A percentile compares a stretch with the other conserved stretches of the same genome.
phyloP scores from a whole-genome alignment of 2,797 vertebrate species.

The Gymnothorax javanicus region DNA sequence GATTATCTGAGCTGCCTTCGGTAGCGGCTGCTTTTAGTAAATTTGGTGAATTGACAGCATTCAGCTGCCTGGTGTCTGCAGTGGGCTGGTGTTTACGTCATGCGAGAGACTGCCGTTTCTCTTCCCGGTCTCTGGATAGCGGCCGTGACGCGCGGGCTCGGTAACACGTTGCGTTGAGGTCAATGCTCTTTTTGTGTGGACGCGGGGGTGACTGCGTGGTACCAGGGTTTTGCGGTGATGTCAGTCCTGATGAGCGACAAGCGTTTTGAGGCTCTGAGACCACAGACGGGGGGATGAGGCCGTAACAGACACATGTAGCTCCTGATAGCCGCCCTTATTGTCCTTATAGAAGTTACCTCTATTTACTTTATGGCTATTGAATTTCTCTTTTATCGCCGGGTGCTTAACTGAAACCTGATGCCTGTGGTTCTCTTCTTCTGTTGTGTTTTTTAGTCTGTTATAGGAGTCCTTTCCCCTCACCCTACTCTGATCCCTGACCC shows the following conservation, averaged over 20 bases:
- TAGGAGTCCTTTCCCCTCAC: background rate
- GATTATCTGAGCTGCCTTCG: background rate
- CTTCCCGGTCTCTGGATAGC: background rate
- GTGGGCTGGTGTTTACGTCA: background rate
- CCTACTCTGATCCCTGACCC: background rate
- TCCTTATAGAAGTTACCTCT: background rate
- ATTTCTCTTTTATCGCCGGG: background rate
- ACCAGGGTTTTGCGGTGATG: background rate
- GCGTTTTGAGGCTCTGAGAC: background rate
- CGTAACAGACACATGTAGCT: background rate
- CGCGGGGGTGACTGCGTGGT: background rate
- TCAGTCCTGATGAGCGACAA: background rate
- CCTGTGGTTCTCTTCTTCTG: background rate
- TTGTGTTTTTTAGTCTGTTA: background rate
- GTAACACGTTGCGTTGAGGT: background rate
- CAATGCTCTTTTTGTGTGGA: background rate
- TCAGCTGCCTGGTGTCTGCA: background rate
- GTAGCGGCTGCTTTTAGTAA: background rate
- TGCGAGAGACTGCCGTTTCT: background rate
- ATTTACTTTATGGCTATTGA: background rate
- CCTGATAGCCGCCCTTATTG: background rate
- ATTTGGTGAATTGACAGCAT: background rate
- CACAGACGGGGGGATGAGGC: background rate
- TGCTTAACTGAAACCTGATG: background rate
- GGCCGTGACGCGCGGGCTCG: background rate